Conservation (phyloP, 2,797 vertebrate species). For the Macropodus opercularis region DNA sequence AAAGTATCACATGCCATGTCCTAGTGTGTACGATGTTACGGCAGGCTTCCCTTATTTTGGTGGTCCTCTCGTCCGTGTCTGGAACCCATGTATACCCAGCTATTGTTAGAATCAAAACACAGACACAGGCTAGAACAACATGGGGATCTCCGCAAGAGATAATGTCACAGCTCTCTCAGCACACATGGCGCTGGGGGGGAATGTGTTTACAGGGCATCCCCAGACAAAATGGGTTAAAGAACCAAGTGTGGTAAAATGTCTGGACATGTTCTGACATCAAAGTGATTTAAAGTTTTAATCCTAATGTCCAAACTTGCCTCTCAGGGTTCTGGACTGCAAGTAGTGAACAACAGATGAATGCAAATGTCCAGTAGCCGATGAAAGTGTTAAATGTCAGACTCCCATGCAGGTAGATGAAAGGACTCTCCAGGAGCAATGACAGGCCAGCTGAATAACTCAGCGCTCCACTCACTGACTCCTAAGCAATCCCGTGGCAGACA, state of each 20-base stretch:
- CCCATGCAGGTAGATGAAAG: constrained; percentile 52
- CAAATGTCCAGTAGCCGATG: constrained; percentile 42
- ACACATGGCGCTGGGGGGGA: constrained; percentile 54
- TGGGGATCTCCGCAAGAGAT: constrained; percentile 72
- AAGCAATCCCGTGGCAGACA: constrained; percentile 66
- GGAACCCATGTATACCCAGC: constrained; percentile 70
- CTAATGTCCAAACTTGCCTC: constrained; percentile 49
- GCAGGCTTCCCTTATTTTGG: constrained; percentile 69
- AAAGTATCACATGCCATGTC: constrained; percentile 43
- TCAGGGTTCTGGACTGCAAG: constrained; percentile 54
- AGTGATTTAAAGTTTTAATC: constrained; percentile 33
- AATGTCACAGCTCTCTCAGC: constrained; percentile 76
- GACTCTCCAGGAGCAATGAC: constrained; percentile 72
- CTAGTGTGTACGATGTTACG: constrained; percentile 46
- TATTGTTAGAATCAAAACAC: constrained; percentile 84
- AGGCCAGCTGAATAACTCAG: constrained; percentile 75
- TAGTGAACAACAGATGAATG: constrained; percentile 33
- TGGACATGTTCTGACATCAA: constrained; percentile 24
- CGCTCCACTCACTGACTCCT: constrained; percentile 72
- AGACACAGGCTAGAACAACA: constrained; percentile 80
- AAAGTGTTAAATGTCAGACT: constrained; percentile 50
- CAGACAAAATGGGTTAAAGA: constrained; percentile 42
- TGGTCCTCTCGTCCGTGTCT: constrained; percentile 72
- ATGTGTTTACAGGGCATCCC: constrained; percentile 68
- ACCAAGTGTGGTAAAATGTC: constrained; percentile 23